phyloP scores from a whole-genome alignment of 2,888 invertebrate species.

The Macaria notata region DNA sequence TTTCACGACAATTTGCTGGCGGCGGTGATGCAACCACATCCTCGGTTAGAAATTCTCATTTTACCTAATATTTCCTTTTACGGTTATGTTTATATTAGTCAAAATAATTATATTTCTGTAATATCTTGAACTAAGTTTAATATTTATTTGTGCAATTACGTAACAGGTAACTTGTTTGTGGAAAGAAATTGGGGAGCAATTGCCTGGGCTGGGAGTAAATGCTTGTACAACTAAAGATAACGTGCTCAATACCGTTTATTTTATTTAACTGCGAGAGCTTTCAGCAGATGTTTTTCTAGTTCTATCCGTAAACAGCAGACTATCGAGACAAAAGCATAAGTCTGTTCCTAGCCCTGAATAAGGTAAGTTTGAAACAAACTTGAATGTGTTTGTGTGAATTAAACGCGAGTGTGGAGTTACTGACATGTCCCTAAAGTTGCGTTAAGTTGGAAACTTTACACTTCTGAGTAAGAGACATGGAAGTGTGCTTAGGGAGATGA shows the following conservation, averaged over 20 bases:
- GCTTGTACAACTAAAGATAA: no score
- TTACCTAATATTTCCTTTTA: background rate
- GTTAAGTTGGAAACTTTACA: slow-evolving; percentile 39
- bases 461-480: slow-evolving; percentile 37
- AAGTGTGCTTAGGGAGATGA: slow-evolving; percentile 36
- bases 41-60: slow-evolving; percentile 28
- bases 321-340: slow-evolving; percentile 16
- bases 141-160: no score
- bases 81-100: no score
- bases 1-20: slow-evolving; percentile 43
- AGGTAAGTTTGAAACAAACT: slow-evolving; percentile 22
- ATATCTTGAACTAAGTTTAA: no score
- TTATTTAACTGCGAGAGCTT: no score
- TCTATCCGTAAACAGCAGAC: background rate
- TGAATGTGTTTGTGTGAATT: slow-evolving; percentile 25
- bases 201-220: no score
- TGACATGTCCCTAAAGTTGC: slow-evolving; percentile 39
- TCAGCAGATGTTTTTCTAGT: background rate
- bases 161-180: no score
- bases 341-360: slow-evolving; percentile 20
- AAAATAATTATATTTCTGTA: no score
- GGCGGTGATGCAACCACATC: slow-evolving; percentile 39
- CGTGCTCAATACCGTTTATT: no score
- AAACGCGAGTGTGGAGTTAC: slow-evolving; percentile 36
- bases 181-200: no score